phyloP scores from a whole-genome alignment of 2,888 invertebrate genomes.

The Anarsia innoxiella region DNA sequence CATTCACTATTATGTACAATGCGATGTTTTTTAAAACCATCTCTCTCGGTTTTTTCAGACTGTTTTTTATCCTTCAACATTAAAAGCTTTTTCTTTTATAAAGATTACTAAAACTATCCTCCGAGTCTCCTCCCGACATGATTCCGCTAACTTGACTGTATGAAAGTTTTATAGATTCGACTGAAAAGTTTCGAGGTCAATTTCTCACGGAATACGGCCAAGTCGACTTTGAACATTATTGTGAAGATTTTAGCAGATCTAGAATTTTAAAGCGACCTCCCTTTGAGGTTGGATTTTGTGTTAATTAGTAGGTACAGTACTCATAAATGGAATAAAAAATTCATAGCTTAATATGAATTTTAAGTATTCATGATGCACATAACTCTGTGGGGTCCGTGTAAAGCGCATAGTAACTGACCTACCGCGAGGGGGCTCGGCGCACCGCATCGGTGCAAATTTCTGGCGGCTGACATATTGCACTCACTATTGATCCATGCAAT shows the following conservation, averaged over 20 bases:
- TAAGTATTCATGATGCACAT: slow-evolving; percentile 7
- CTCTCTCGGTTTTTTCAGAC: too few species aligned
- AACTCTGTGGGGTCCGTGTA: slow-evolving; percentile 21
- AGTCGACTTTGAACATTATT: slow-evolving; percentile 13
- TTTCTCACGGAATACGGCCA: slow-evolving; percentile 15
- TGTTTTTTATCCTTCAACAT: too few species aligned
- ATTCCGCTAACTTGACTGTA: slow-evolving; percentile 7
- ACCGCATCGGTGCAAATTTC: slow-evolving; percentile 24
- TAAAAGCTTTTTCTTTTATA: slow-evolving; percentile 37
- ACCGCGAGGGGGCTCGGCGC: slow-evolving; percentile 14
- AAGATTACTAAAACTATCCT: slow-evolving; percentile 19
- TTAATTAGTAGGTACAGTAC: too few species aligned
- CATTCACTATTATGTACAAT: too few species aligned
- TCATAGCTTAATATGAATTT: neutral
- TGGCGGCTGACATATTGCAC: slow-evolving; percentile 35
- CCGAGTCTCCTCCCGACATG: too few species aligned
- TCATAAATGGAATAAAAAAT: neutral
- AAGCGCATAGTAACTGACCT: slow-evolving; percentile 53
- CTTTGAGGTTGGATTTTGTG: too few species aligned
- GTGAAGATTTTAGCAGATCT: slow-evolving; percentile 7
- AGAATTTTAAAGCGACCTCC: too few species aligned
- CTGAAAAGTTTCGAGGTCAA: slow-evolving; percentile 23
- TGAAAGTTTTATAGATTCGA: slow-evolving; percentile 22
- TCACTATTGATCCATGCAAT: slow-evolving; percentile 40
- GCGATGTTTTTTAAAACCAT: too few species aligned